Base-by-base conservation (phyloP, 2,888 invertebrate genomes). In the Macropis europaea region DNA sequence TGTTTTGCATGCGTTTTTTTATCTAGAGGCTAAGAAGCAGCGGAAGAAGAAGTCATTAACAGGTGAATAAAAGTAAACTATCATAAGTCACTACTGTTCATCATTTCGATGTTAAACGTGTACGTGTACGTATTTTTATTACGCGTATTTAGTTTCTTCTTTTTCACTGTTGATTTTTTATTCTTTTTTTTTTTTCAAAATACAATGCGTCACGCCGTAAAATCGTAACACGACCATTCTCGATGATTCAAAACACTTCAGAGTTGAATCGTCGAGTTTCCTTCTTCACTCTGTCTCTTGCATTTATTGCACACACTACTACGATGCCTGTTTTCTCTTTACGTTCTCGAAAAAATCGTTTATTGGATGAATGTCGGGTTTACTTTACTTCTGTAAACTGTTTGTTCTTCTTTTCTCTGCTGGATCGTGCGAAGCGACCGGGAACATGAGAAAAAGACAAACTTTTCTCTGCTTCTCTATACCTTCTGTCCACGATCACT, bases 1-100 rank as follows among this genome's bases (percentile, higher is more conserved):
- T 89, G 86, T 83, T 89, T 89, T 90, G 89, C 89, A 89, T 89
- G 89, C 85, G 82, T 88, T 90, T 88, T 87, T 86, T 87, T 88
- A 85, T 89, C 86, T 87, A 97, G 97, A 97, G 94, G 96, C 96
- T 94, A 97, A 97, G 96, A 97, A 97, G 95, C 95, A 95, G 93
- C 94, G 95, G 94, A 95, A 95, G 94, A 96, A 96, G 94, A 97
- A 96, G 94, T 96, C 96, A 91, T 92, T 95, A 91, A 92, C 95
- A 93, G 96, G 96, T 96, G 95, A 96, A 86, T 90, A 87, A 86
- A n/a, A 69, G 61, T 85, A n/a, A n/a, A 78, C 57, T 73, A 72
- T 71, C 79, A 76, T 81, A 81, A 68, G 68, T 80, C 70, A 43
- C 71, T 76, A 80, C 53, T 72, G 32, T 81, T 61, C 69, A 73